These are phyloP conservation scores for Gopherus flavomarginatus DNA, from an alignment of 2,113 vertebrate species.

Conservation along the genomic window DNA sequence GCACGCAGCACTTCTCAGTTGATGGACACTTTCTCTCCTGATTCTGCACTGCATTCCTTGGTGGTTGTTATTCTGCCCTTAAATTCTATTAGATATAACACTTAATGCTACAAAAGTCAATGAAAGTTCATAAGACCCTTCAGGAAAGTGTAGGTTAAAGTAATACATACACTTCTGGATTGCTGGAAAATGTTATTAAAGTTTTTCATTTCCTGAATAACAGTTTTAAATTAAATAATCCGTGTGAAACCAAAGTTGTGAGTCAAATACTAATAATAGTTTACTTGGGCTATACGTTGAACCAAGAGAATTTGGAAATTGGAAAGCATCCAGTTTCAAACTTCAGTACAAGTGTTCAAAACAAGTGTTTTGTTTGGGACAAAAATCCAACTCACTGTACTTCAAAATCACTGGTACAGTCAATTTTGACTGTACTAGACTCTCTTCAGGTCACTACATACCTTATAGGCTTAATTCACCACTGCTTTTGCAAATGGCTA, in stretches of 20 bases:
- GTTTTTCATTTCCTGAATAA: constrained; percentile 37
- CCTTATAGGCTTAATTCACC: not conserved
- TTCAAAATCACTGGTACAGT: not conserved
- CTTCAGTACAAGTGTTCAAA: not conserved
- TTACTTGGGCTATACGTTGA: constrained; percentile 7
- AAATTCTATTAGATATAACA: constrained; percentile 52
- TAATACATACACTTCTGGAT: not conserved
- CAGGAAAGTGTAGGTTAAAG: constrained; percentile 23
- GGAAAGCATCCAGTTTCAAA: not conserved
- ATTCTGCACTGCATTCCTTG: constrained; percentile 18
- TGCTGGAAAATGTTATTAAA: constrained; percentile 23
- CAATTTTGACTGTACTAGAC: not conserved
- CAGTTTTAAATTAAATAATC: not conserved
- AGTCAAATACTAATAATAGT: constrained; percentile 30
- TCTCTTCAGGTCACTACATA: not conserved
- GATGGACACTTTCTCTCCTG: constrained; percentile 12
- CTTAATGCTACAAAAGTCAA: constrained; percentile 29
- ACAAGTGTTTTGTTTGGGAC: not conserved
- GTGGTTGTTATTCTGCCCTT: constrained; percentile 47
- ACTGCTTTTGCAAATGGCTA: not conserved
- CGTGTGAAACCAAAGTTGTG: not conserved
- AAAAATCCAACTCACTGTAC: not conserved
- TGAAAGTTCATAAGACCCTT: constrained; percentile 38
- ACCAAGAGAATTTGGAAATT: not conserved
- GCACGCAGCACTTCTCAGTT: not conserved